These are phyloP conservation scores for Ips nitidus DNA, from an alignment of 1,140 invertebrate species.

Conservation along the genomic window DNA sequence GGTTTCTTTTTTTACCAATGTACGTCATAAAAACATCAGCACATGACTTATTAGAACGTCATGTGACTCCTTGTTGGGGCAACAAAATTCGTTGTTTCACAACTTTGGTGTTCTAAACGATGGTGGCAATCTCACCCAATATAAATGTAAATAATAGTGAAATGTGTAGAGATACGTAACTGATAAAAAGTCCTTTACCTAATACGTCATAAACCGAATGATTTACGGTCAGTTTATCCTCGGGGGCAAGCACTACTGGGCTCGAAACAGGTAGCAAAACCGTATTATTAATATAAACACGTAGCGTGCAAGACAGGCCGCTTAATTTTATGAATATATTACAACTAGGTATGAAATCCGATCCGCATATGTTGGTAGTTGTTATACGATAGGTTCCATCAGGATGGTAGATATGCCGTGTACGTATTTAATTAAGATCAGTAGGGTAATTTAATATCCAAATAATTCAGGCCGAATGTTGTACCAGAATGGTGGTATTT, in stretches of 20 bases:
- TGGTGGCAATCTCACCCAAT: too few relatives aligned
- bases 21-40: too few relatives aligned
- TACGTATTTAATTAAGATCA: constrained; percentile 8
- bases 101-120: too few relatives aligned
- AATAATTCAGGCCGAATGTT: too few relatives aligned
- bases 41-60: too few relatives aligned
- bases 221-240: neutral
- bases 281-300: constrained; percentile 22
- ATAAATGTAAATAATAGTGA: too few relatives aligned
- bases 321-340: constrained; percentile 25
- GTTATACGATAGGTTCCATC: constrained; percentile 10
- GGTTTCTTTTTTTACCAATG: too few relatives aligned
- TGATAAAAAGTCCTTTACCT: neutral
- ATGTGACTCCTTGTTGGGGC: too few relatives aligned
- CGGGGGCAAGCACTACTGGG: constrained; percentile 1
- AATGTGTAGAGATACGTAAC: neutral
- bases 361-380: constrained; percentile 4
- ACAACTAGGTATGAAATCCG: constrained; percentile 22
- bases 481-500: too few relatives aligned
- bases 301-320: constrained; percentile 17
- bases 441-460: neutral
- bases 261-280: constrained; percentile 23
- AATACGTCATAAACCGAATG: constrained; percentile 1
- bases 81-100: too few relatives aligned
- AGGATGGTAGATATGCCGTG: neutral